These are phyloP conservation scores for Tretioscincus oriximinensis DNA, from an alignment of 2,113 vertebrate species.

Conservation along the genomic window DNA sequence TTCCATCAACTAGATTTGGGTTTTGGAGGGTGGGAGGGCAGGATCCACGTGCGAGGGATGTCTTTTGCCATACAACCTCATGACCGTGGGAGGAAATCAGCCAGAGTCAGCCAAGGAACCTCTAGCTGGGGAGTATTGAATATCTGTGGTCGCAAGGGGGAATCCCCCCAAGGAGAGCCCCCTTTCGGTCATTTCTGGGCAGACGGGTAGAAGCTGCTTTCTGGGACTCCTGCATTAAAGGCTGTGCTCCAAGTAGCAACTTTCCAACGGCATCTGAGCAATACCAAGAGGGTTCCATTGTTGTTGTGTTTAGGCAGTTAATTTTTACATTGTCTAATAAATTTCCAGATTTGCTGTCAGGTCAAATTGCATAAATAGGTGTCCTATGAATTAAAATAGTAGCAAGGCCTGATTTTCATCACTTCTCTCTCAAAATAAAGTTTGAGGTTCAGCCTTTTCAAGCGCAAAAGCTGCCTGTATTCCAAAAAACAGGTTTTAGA, in stretches of 20 bases:
- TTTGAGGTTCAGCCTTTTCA: neutral
- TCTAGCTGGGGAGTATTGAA: neutral
- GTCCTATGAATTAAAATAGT: no score
- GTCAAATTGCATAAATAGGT: no score
- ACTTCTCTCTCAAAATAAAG: neutral
- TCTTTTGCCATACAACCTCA: neutral
- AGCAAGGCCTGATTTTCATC: no score
- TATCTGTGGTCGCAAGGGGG: neutral
- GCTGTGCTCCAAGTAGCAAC: no score
- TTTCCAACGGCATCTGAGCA: neutral
- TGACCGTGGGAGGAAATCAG: neutral
- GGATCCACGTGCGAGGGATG: no score
- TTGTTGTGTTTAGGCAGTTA: neutral
- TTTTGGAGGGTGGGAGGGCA: no score
- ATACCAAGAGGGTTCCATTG: fast-evolving
- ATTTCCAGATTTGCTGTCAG: neutral
- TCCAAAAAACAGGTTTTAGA: neutral
- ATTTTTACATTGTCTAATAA: neutral
- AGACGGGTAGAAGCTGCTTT: no score
- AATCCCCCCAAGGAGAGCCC: neutral
- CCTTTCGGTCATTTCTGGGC: neutral
- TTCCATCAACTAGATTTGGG: no score
- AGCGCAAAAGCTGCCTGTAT: neutral
- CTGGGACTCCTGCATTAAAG: no score
- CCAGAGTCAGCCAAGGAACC: neutral